Evolutionary conservation across 2,797 vertebrate species (phyloP).

Genomic region (Neopelma chrysocephalum): DNA sequence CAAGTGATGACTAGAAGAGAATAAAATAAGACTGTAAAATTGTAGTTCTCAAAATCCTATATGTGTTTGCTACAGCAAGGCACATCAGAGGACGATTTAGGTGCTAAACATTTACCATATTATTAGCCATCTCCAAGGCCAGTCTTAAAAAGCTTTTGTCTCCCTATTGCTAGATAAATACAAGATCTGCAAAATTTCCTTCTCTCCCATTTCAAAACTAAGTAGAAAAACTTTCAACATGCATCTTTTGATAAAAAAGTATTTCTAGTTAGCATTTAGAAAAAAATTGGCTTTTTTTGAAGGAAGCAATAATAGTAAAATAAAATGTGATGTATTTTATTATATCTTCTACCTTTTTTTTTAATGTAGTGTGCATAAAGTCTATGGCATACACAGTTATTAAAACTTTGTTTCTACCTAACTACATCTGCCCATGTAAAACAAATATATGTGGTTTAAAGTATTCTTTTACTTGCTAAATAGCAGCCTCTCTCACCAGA

Average conservation of each 20-base stretch:
- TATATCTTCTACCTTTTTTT: not conserved
- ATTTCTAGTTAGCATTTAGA: not conserved
- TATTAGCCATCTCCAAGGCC: not conserved
- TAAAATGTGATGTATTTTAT: not conserved
- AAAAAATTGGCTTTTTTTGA: not conserved
- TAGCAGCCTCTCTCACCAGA: not conserved
- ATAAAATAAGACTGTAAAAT: constrained; percentile 47
- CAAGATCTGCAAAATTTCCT: not conserved
- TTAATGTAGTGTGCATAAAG: not conserved
- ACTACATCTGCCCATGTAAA: not conserved
- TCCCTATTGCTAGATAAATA: not conserved
- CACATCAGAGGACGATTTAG: not conserved
- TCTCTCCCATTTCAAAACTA: not conserved
- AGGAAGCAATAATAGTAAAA: not conserved
- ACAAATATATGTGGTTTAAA: not conserved
- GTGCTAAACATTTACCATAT: not conserved
- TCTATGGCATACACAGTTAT: not conserved
- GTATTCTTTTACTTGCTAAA: not conserved
- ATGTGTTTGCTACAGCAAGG: not conserved
- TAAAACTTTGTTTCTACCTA: not conserved
- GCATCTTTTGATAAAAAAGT: not conserved
- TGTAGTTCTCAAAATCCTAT: not conserved
- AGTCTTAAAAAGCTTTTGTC: not conserved
- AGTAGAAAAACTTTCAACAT: not conserved
- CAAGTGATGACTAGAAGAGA: constrained; percentile 79